Conservation (phyloP, 2,797 vertebrate species). For the Danio kyathit region DNA sequence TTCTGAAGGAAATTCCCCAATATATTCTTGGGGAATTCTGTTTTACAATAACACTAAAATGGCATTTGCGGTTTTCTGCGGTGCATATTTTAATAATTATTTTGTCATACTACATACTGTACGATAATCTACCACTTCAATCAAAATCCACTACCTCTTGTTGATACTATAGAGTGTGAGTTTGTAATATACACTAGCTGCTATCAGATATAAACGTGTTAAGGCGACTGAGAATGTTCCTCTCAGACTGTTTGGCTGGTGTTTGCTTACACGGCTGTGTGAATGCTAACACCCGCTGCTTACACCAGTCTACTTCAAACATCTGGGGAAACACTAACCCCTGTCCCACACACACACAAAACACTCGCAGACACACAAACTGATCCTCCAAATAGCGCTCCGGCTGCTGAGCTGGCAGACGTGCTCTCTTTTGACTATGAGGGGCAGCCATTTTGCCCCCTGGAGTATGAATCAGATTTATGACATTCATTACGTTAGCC, state of each 20-base stretch:
- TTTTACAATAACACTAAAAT: not conserved
- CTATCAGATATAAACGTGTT: slow-evolving; percentile 31
- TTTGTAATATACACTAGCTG: not conserved
- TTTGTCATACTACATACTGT: not conserved
- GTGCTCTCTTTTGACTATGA: slow-evolving; percentile 42
- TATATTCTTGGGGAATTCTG: no score
- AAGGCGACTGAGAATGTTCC: slow-evolving; percentile 4
- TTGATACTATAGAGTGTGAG: not conserved
- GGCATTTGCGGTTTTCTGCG: not conserved
- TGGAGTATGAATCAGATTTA: slow-evolving; percentile 67
- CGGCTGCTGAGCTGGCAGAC: slow-evolving; percentile 57
- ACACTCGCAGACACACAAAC: slow-evolving; percentile 47
- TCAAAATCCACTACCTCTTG: not conserved
- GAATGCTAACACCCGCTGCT: slow-evolving; percentile 58
- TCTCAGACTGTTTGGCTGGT: slow-evolving; percentile 36
- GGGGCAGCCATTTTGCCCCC: slow-evolving; percentile 59
- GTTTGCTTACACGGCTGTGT: slow-evolving; percentile 56
- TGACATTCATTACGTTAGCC: slow-evolving; percentile 70
- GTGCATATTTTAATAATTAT: not conserved
- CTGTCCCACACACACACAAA: slow-evolving; percentile 1
- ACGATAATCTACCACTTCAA: not conserved
- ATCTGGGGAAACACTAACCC: slow-evolving; percentile 59
- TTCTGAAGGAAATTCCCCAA: not conserved
- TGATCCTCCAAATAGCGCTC: slow-evolving; percentile 36
- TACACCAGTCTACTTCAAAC: slow-evolving; percentile 49